Evolutionary conservation across 2,113 vertebrate species (phyloP), one percentile per base, ranked within the genome.

Genomic region (Clinocottus analis): DNA sequence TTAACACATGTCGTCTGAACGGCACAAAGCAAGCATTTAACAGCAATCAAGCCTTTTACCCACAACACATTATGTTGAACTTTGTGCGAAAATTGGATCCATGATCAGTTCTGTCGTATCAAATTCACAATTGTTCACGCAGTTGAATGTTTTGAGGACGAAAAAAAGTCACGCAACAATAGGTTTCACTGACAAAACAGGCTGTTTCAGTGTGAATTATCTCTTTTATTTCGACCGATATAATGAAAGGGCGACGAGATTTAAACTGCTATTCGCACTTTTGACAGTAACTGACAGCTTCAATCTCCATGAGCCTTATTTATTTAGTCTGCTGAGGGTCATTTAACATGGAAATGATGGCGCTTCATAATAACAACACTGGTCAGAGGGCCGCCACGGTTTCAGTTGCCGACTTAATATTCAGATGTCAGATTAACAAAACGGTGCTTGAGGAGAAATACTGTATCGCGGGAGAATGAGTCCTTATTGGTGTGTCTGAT

Each of bases 61-160:
- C 58, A 47, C 11, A 58, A 13, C 19, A 35, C 35, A 29, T 60
- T 76, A 33, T 19, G 21, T 47, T 33, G 7, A 63, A 51, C 5
- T 49, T 25, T 39, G 56, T 59, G 66, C 27, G 11, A 65, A 72
- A 68, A 43, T 39, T 70, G 56, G 25, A 79, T 47, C 29, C 51
- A 14, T 7, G 35, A 27, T 75, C 29, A n/a, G 5, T 21, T 69
- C 27, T 5, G 16, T 77, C 23, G 59, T 37, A 80, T 75, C 68
- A 62, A 69, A 53, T 39, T 14, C 6, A 62, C 5, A 55, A 2
- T 47, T 66, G 81, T 65, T 70, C 37, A 61, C 37, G 7, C n/a
- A 66, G 2, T 9, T 64, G 19, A 69, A 77, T 47, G 56, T 66
- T 68, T 4, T 29, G 27, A 51, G 17, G 17, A 8, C 51, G 69